Percentiles rank a stretch among this genome's conserved stretches.
Evolutionary conservation across 2,888 invertebrate species (phyloP).

Genomic region (Cryptocephalus moraei): DNA sequence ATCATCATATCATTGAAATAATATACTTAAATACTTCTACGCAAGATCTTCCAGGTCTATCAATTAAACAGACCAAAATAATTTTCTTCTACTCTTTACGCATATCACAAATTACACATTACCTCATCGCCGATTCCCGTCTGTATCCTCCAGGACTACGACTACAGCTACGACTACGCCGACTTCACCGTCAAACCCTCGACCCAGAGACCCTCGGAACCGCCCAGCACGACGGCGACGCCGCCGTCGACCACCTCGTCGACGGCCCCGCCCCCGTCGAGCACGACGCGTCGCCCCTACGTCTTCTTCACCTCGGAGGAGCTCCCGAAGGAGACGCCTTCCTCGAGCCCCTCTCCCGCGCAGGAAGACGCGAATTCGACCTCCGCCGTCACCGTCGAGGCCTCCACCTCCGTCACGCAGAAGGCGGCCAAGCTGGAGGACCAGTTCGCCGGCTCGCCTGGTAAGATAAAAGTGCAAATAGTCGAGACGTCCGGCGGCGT

Average conservation of each 20-base stretch:
- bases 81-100: no score
- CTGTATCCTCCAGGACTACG: conserved; percentile 50
- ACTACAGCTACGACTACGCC: conserved; percentile 63
- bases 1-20: no score
- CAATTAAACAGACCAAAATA: no score
- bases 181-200: conserved; percentile 60
- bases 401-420: neutral
- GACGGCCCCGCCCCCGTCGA: conserved; percentile 4
- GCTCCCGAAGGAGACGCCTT: neutral
- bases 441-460: conserved; percentile 12
- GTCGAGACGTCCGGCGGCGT: conserved; percentile 13
- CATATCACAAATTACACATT: neutral
- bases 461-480: conserved; percentile 27
- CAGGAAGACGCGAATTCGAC: neutral
- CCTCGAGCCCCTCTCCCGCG: neutral
- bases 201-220: conserved; percentile 14
- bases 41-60: no score
- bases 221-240: conserved; percentile 1
- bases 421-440: neutral
- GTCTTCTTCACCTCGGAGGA: neutral
- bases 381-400: neutral
- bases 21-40: no score
- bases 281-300: neutral
- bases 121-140: no score
- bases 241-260: conserved; percentile 6